Evolutionary conservation across 1,140 invertebrate species (phyloP).

Genomic region (Agrilus planipennis): DNA sequence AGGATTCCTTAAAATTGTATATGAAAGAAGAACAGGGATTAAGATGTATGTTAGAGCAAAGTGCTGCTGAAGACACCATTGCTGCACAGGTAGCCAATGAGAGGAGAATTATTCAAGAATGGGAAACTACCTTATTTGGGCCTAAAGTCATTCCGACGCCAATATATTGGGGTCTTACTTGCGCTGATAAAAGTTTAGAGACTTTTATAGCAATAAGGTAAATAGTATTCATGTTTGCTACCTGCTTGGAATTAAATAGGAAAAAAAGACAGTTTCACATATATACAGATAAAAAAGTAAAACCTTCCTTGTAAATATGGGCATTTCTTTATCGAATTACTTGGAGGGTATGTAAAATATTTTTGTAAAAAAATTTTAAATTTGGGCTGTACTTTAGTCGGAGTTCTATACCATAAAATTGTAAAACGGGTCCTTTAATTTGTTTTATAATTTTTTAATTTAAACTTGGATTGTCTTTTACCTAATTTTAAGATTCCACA

Average conservation of each 20-base stretch:
- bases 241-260: too few relatives aligned
- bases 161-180: constrained; percentile 26
- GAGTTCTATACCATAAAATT: neutral
- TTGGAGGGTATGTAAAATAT: too few relatives aligned
- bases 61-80: constrained; percentile 23
- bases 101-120: constrained; percentile 17
- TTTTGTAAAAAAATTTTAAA: too few relatives aligned
- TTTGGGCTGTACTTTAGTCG: neutral
- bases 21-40: constrained; percentile 29
- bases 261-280: too few relatives aligned
- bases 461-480: too few relatives aligned
- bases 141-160: constrained; percentile 16
- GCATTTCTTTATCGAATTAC: too few relatives aligned
- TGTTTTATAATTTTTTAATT: neutral
- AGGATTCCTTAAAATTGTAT: constrained; percentile 24
- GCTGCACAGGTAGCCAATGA: constrained; percentile 19
- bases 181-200: constrained; percentile 27
- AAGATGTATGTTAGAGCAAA: constrained; percentile 25
- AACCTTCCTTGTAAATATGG: neutral
- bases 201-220: constrained; percentile 28
- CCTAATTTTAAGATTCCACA: too few relatives aligned
- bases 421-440: neutral
- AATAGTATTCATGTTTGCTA: neutral
- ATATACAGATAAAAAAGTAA: neutral
- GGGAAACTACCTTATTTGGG: constrained; percentile 28